phyloP scores from a whole-genome alignment of 2,797 vertebrate species.

The Strix occidentalis region DNA sequence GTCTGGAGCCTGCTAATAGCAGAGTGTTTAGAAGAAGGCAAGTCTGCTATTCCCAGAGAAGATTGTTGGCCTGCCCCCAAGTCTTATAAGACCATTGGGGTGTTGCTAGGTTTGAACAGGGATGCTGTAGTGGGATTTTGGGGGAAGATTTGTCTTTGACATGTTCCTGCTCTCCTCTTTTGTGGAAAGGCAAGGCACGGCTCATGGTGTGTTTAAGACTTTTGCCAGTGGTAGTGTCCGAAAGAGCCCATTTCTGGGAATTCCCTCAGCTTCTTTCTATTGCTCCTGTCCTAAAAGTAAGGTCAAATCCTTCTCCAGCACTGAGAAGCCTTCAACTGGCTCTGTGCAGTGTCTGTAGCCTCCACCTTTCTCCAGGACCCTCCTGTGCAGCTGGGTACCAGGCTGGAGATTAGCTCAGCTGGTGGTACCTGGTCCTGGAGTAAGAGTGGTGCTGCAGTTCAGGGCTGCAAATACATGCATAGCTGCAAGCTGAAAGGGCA shows the following conservation, averaged over 20 bases:
- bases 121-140: not conserved
- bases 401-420: not conserved
- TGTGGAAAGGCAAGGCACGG: not conserved
- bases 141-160: not conserved
- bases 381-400: not conserved
- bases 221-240: not conserved
- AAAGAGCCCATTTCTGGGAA: not conserved
- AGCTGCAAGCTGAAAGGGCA: not conserved
- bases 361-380: not conserved
- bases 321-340: not conserved
- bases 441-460: not conserved
- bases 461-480: not conserved
- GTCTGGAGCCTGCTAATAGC: not conserved
- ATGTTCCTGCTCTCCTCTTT: not conserved
- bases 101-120: not conserved
- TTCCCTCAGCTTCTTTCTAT: not conserved
- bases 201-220: not conserved
- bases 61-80: not conserved
- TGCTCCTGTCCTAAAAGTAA: not conserved
- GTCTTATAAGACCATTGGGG: not conserved
- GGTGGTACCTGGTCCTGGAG: not conserved
- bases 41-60: not conserved
- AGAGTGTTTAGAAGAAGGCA: not conserved
- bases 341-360: not conserved
- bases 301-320: not conserved